A percentile compares a stretch with the other conserved stretches of the same genome.
These are phyloP conservation scores for Trochalopteron elliotii DNA, from an alignment of 2,113 vertebrate species.

Conservation along the genomic window DNA sequence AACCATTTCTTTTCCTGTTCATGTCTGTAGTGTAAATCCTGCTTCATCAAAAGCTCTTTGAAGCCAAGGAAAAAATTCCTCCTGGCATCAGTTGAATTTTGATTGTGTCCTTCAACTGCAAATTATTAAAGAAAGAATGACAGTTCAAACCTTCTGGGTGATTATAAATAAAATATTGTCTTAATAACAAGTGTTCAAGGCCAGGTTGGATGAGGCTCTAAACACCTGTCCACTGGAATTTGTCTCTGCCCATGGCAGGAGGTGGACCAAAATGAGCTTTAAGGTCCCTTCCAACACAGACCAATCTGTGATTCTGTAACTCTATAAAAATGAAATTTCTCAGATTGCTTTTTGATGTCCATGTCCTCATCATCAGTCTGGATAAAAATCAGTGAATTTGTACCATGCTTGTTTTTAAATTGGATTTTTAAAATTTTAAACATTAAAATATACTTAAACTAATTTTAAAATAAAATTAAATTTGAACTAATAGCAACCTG, in stretches of 20 bases:
- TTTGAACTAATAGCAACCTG: background rate
- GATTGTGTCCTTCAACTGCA: background rate
- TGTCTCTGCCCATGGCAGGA: background rate
- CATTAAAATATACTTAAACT: background rate
- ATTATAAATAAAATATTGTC: background rate
- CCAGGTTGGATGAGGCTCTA: background rate
- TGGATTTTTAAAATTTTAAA: background rate
- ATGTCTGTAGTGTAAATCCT: background rate
- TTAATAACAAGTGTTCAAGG: background rate
- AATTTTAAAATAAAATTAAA: background rate
- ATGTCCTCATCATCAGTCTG: background rate
- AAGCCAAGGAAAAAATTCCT: background rate
- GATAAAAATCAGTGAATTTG: background rate
- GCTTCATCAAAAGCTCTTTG: background rate
- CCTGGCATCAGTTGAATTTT: background rate
- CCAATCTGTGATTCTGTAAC: background rate
- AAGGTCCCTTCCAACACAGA: background rate
- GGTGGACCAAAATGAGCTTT: background rate
- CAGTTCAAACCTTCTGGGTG: background rate
- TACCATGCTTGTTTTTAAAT: background rate
- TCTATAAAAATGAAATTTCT: background rate
- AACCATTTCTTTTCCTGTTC: background rate
- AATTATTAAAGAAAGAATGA: background rate
- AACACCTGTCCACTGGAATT: background rate
- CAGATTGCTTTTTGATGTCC: background rate